Evolutionary conservation across 2,888 invertebrate genomes (phyloP), one percentile per base, ranked within the genome.

Genomic region (Noctua janthe): DNA sequence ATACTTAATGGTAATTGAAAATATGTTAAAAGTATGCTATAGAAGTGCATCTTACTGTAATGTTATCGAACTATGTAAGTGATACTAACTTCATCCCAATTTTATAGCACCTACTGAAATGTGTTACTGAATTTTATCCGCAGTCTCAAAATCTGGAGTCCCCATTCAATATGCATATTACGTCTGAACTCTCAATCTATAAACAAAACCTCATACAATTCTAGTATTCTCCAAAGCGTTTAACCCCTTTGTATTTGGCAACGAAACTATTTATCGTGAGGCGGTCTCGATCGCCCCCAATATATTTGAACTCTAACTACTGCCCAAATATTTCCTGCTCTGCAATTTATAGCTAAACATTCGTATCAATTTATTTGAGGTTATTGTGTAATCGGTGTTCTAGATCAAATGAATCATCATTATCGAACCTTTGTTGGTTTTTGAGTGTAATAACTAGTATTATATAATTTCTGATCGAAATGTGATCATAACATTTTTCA

Each of bases 331-430:
- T 88, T 88, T 89, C 88, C 84, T 88, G 87, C 73, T 82, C 77
- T 78, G 80, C 82, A 90, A 90, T 91, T 89, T 89, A 90, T 91
- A 80, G 87, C 89, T 90, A 91, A 92, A 92, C 91, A 92, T 95
- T 94, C 93, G 93, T 94, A 94, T 94, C 94, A 94, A 95, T 95
- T 94, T 92, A 90, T 90, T 86, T 84, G 82, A 81, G 87, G 88
- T 83, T 89, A 90, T 89, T 84, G 82, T 76, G 76, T 73, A 74
- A 79, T 84, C 80, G 67, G 76, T 74, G 78, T 81, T 83, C 51
- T 59, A 70, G 56, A 78, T 74, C 69, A 47, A 35, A 84, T 81
- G 8, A 78, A 76, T 87, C 77, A 78, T 84, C 51, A 71, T 49
- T 67, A 66, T 84, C 7, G 54, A 64, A 56, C n/a, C 4, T 59